Base-by-base conservation (phyloP, 2,797 vertebrate genomes). In the Borostomias antarcticus region DNA sequence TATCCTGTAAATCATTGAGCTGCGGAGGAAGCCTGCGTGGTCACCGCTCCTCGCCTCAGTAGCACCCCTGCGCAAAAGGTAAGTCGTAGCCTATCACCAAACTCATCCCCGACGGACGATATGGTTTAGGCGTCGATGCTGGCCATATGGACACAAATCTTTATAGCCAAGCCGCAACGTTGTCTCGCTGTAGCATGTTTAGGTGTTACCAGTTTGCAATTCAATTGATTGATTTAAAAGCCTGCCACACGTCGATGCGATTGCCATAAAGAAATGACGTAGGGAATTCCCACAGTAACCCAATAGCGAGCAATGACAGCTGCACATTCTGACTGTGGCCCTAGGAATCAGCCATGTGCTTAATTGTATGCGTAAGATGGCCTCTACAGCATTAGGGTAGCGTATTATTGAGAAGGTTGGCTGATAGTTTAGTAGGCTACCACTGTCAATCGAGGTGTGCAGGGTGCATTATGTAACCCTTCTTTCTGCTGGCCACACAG, bases 221-320 rank as follows among this genome's bases (percentile, higher is more conserved):
- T 21, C n/a, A 17, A 40, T 25, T 17, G 52, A 73, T 75, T 37
- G 68, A 62, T 71, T 50, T 43, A 28, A 53, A 13, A 70, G 69
- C 56, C 23, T 69, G 74, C 71, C 69, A 74, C 64, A 70, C 68
- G 66, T 58, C 71, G 47, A 65, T 33, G 66, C 69, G 69, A 70
- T 78, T 67, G 47, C 64, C 73, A 76, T 72, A 30, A 69, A 78
- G 72, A 67, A 73, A 89, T 90, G 86, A 91, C 87, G 87, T 84
- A 87, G 91, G 91, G 90, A 88, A 91, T 91, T 88, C 91, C 90
- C 90, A 82, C 83, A 86, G 86, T 83, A 88, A 86, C 74, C 85
- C 84, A 77, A 84, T 75, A 82, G 83, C 68, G 77, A 54, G 74
- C 73, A 63, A 25, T 74, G 82, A 86, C 85, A 85, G 81, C 81